phyloP scores from a whole-genome alignment of 2,888 invertebrate species.

The Arge pagana region DNA sequence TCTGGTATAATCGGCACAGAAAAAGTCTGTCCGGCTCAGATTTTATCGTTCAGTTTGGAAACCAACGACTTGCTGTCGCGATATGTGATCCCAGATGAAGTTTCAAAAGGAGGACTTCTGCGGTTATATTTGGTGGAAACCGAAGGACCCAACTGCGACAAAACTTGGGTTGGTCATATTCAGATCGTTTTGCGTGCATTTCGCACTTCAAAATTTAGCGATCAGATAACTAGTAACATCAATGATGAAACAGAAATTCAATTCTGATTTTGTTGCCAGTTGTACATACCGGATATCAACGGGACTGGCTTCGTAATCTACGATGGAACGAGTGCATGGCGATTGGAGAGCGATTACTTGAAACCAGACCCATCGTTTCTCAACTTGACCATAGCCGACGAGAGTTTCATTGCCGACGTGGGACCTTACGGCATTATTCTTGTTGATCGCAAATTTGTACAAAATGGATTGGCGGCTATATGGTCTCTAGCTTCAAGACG shows the following conservation, averaged over 20 bases:
- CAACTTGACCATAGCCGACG: neutral
- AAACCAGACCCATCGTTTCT: neutral
- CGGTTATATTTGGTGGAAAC: constrained; percentile 40
- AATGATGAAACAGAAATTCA: no score
- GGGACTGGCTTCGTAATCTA: no score
- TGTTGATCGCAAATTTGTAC: neutral
- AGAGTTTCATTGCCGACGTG: neutral
- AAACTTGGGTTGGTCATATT: constrained; percentile 32
- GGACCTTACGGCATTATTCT: neutral
- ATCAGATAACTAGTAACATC: neutral
- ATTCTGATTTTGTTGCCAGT: no score
- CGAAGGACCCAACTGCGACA: constrained; percentile 25
- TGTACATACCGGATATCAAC: no score
- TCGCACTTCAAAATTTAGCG: neutral
- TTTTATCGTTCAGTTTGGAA: no score
- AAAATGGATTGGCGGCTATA: neutral
- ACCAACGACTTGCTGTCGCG: no score
- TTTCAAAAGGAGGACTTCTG: constrained; percentile 34
- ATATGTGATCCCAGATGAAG: no score
- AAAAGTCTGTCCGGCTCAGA: no score
- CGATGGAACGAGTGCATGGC: no score
- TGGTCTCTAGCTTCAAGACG: neutral
- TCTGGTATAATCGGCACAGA: no score
- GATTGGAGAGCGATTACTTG: constrained; percentile 1
- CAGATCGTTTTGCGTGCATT: neutral